Percentiles rank a stretch among this genome's conserved stretches.
phyloP scores from a whole-genome alignment of 2,888 invertebrate species.

The Strigamia crassipes region DNA sequence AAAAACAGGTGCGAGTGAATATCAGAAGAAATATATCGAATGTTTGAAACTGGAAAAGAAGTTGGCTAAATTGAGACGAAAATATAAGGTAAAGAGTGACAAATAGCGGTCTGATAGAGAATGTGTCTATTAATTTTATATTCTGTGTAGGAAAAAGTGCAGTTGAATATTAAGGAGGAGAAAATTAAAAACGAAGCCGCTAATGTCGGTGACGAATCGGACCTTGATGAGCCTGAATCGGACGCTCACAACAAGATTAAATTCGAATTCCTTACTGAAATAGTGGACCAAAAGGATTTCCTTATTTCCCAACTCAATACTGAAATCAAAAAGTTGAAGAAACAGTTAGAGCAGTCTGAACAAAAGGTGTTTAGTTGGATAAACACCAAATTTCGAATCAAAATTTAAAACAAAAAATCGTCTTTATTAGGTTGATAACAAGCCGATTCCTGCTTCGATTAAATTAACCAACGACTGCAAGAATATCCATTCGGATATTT shows the following conservation, averaged over 20 bases:
- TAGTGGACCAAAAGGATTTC: neutral
- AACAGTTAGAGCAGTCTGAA: neutral
- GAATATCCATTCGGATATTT: neutral
- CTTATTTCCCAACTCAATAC: neutral
- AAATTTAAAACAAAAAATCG: neutral
- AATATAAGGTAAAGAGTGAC: neutral
- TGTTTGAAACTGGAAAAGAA: slow-evolving; percentile 42
- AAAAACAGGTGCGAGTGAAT: slow-evolving; percentile 41
- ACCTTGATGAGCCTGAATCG: neutral
- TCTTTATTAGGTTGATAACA: neutral
- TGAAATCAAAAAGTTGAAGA: neutral
- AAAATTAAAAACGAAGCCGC: neutral
- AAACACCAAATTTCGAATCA: too few species aligned
- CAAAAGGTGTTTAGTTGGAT: too few species aligned
- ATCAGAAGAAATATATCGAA: slow-evolving; percentile 41
- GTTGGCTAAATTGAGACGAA: slow-evolving; percentile 10
- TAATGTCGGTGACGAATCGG: neutral
- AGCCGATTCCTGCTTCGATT: neutral
- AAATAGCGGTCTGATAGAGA: too few species aligned
- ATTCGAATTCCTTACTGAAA: neutral
- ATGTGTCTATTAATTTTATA: too few species aligned
- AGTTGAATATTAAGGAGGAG: neutral
- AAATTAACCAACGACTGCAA: neutral
- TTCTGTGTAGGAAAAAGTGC: neutral
- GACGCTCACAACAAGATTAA: neutral